Base-by-base conservation (phyloP, 2,888 invertebrate genomes). In the Chymomyza amoena region DNA sequence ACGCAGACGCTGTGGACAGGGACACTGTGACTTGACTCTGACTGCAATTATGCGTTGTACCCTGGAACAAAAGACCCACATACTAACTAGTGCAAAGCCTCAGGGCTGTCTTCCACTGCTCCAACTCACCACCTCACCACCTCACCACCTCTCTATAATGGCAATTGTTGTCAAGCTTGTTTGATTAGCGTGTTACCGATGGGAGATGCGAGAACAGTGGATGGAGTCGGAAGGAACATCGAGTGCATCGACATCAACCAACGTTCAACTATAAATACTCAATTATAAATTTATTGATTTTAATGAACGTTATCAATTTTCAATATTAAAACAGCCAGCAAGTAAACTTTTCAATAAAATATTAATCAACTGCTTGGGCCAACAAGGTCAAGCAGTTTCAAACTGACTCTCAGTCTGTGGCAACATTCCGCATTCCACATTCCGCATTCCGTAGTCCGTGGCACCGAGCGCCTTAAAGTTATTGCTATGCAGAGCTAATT, bases 121-220 rank as follows among this genome's bases (percentile, higher is more conserved):
- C 36, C 20, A n/a, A n/a, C n/a, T n/a, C n/a, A 59, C 28, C 64
- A 56, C 16, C 15, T 65, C 32, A 6, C n/a, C 13, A 64, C 64
- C 69, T 65, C 25, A 13, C 39, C 25, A 25, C 25, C 25, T 25
- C 10, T 13, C 6, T 76, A 72, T 79, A 82, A 79, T 78, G 79
- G 80, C 75, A 78, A 83, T 87, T 84, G 84, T 84, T 84, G 88
- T 84, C 84, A 86, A 84, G 73, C 88, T 85, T 84, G 88, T 87
- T 84, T 87, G 84, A 84, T 84, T 85, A 85, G 72, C 79, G 71
- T 73, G 84, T 84, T 87, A 87, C 85, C 85, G 28, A 52, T 45
- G 59, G 9, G 3, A 32, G 28, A 28, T 3, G 28, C 28, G 6
- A 28, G 32, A 32, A 32, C 32, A 32, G 1, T 25, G 25, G 25